Percentiles rank a stretch among this genome's conserved stretches.
These are phyloP conservation scores for Myotis brandtii DNA, from an alignment of 2,113 vertebrate genomes.

Conservation along the genomic window DNA sequence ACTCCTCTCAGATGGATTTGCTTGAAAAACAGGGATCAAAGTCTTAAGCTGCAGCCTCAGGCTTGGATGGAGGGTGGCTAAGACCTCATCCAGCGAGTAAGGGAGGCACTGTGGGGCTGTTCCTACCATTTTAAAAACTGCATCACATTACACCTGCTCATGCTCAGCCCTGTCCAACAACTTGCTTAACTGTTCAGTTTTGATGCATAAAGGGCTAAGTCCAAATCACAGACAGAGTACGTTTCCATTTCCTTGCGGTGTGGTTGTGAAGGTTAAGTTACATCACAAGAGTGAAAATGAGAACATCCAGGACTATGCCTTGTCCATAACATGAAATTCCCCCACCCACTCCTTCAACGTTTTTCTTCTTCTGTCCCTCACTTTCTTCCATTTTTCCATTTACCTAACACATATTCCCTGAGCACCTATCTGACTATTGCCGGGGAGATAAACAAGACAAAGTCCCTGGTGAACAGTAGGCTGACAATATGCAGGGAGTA, in stretches of 20 bases:
- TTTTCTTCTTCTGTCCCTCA: not conserved
- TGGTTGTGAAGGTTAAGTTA: not conserved
- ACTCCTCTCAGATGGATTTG: not conserved
- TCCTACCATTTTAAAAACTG: not conserved
- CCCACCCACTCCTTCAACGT: not conserved
- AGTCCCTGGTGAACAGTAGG: not conserved
- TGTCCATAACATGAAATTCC: not conserved
- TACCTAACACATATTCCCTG: not conserved
- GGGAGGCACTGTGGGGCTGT: not conserved
- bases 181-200: not conserved
- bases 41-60: not conserved
- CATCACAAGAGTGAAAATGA: not conserved
- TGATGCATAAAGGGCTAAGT: not conserved
- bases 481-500: not conserved
- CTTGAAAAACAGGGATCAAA: constrained; percentile 45
- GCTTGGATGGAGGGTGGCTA: not conserved
- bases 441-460: not conserved
- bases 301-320: not conserved
- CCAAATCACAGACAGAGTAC: not conserved
- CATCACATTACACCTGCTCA: not conserved
- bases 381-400: not conserved
- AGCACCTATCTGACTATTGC: not conserved
- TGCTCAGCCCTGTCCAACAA: not conserved
- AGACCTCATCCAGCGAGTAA: not conserved
- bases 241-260: not conserved